These are phyloP conservation scores for Pteropus alecto DNA, from an alignment of 2,113 vertebrate species.

Conservation along the genomic window DNA sequence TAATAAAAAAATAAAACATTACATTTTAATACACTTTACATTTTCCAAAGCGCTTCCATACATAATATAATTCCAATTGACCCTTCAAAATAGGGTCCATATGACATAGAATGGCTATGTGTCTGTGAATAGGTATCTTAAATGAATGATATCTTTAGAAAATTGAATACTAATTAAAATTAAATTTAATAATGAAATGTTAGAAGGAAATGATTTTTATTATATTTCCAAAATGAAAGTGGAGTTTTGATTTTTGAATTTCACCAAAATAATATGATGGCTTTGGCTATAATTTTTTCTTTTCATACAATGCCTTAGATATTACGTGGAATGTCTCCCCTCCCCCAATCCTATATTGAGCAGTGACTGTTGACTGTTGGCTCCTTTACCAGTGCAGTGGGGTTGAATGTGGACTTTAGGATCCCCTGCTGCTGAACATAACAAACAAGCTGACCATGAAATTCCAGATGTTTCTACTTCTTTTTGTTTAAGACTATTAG, in stretches of 20 bases:
- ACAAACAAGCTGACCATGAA: slow-evolving; percentile 76
- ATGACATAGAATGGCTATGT: background rate
- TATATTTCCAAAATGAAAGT: slow-evolving; percentile 53
- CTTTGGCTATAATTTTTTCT: slow-evolving; percentile 11
- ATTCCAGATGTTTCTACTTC: slow-evolving; percentile 80
- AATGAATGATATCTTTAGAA: background rate
- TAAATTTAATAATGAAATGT: background rate
- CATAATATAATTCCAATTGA: background rate
- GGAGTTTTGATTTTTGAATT: slow-evolving; percentile 51
- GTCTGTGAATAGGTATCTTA: background rate
- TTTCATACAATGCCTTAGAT: background rate
- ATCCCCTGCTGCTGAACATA: slow-evolving; percentile 78
- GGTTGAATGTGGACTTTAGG: slow-evolving; percentile 61
- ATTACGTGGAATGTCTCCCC: background rate
- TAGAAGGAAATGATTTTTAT: slow-evolving; percentile 29
- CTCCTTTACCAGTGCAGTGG: slow-evolving; percentile 75
- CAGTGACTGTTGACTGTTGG: slow-evolving; percentile 62
- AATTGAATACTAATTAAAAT: background rate
- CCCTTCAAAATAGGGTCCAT: background rate
- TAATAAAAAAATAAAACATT: background rate
- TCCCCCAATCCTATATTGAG: slow-evolving; percentile 55
- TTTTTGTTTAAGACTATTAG: slow-evolving; percentile 56
- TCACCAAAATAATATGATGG: slow-evolving; percentile 60
- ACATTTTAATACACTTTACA: background rate
- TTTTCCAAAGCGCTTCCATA: background rate